Evolutionary conservation across 2,797 vertebrate species (phyloP), one percentile per base, ranked within the genome.

Genomic region (Aulostomus chinensis): DNA sequence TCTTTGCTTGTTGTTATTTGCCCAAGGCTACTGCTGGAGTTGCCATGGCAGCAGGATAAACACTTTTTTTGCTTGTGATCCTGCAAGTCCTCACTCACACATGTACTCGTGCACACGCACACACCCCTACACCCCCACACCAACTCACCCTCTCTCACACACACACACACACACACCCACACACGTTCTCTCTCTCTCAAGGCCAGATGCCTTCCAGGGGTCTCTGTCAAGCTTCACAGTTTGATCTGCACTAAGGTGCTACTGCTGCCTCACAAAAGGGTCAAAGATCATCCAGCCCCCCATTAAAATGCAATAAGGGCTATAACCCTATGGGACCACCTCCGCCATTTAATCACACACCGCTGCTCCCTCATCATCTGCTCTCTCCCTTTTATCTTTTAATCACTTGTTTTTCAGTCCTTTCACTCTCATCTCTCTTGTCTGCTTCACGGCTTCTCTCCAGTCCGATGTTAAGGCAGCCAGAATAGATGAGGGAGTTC

Each of bases 241-340:
- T 75, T 74, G 74, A 76, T 83, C 78, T 67, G 48, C 55, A 35
- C 58, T 36, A 62, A 80, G 78, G 80, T 86, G 73, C 53, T 54
- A 64, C 35, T 14, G 6, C 60, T 11, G 59, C 42, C 71, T 52
- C 18, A 63, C 47, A 38, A 39, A n/a, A 49, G 57, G 84, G 85
- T 87, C 78, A 76, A 67, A 68, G 86, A 62, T 87, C 86, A 85
- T 46, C 47, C 67, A 52, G 65, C 68, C 68, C 45, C 54, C 68
- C 53, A 80, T 88, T 84, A 86, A 82, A 87, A 84, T 84, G 80
- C 70, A 88, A 83, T 85, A 68, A 84, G 71, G 63, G 53, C 54
- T 48, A 11, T 29, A 38, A 55, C 58, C 66, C 64, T 45, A 30
- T 16, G 65, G 61, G 64, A 74, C 59, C 63, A 56, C 50, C 69